phyloP scores from a whole-genome alignment of 2,888 invertebrate species.

The Tipula unca region DNA sequence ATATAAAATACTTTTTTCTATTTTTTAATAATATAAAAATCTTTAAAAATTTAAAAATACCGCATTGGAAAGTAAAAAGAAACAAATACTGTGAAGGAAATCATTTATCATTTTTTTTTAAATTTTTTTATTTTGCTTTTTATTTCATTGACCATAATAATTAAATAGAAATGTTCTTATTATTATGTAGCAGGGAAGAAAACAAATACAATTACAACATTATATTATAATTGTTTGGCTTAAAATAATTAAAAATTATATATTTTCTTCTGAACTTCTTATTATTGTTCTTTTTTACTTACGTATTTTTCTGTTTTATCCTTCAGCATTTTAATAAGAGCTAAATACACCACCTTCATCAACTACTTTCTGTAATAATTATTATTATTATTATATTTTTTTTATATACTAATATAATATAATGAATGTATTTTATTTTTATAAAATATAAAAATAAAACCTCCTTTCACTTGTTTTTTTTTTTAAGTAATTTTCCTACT shows the following conservation, averaged over 20 bases:
- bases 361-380: neutral
- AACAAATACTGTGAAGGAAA: neutral
- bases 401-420: neutral
- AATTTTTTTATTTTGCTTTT: neutral
- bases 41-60: neutral
- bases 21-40: neutral
- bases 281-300: neutral
- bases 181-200: neutral
- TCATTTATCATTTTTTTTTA: neutral
- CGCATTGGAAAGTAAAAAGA: neutral
- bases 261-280: neutral
- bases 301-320: neutral
- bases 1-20: neutral
- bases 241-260: neutral
- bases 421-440: neutral
- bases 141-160: neutral
- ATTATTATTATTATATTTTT: neutral
- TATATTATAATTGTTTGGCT: neutral
- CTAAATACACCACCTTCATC: neutral
- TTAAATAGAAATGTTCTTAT: neutral
- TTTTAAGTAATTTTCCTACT: neutral
- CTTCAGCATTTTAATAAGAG: neutral
- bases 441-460: neutral
- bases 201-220: neutral
- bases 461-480: neutral